Evolutionary conservation across 2,113 vertebrate species (phyloP).

Genomic region (Oncorhynchus gorbuscha): DNA sequence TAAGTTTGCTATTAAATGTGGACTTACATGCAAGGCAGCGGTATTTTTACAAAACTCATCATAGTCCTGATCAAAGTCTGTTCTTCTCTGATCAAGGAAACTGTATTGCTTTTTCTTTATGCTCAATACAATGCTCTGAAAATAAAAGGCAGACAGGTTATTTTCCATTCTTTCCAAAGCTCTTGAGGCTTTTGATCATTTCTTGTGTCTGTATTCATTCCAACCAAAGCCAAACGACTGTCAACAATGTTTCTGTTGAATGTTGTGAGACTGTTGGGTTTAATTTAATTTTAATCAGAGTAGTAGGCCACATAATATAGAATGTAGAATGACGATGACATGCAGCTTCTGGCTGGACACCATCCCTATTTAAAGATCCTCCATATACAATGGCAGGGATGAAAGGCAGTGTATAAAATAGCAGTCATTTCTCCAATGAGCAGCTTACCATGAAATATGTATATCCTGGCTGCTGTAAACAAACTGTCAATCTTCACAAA

Average conservation of each 20-base stretch:
- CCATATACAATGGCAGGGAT: neutral
- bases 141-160: slow-evolving; percentile 17
- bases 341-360: neutral
- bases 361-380: neutral
- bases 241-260: neutral
- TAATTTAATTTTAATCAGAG: no score
- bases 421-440: slow-evolving; percentile 15
- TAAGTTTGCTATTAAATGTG: neutral
- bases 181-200: neutral
- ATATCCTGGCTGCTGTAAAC: slow-evolving; percentile 1
- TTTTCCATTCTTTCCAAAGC: neutral
- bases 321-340: neutral
- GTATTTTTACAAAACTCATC: slow-evolving; percentile 88
- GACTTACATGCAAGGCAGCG: slow-evolving; percentile 86
- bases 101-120: slow-evolving; percentile 88
- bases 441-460: slow-evolving; percentile 33
- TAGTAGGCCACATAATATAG: no score
- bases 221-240: neutral
- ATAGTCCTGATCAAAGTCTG: slow-evolving; percentile 91
- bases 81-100: slow-evolving; percentile 87
- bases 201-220: neutral
- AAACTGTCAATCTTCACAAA: slow-evolving; percentile 30
- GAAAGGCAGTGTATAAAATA: neutral
- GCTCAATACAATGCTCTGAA: slow-evolving; percentile 78
- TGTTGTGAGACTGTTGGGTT: slow-evolving; percentile 26